Evolutionary conservation across 2,113 vertebrate species (phyloP).

Genomic region (Synodontis membranacea): DNA sequence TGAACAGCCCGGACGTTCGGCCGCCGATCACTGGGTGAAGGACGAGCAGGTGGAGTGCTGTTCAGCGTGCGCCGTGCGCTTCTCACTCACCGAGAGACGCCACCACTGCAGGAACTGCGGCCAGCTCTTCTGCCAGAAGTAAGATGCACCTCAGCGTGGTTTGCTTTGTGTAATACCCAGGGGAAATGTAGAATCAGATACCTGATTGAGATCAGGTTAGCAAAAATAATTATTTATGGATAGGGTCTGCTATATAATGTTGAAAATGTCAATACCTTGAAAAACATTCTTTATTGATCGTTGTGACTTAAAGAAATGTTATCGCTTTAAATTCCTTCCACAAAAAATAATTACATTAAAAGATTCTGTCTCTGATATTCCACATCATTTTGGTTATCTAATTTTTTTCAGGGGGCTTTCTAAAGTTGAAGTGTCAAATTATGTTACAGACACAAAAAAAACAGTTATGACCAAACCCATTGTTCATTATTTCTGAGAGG

Average conservation of each 20-base stretch:
- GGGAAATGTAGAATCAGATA: not conserved
- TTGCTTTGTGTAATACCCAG: not conserved
- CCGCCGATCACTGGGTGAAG: conserved; percentile 98
- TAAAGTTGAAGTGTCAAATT: not conserved
- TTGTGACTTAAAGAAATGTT: too few relatives aligned
- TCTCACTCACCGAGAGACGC: conserved; percentile 92
- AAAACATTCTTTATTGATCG: not conserved
- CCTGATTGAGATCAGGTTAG: not conserved
- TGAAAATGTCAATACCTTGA: not conserved
- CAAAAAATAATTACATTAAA: not conserved
- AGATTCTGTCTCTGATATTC: not conserved
- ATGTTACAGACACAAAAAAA: not conserved
- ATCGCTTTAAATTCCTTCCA: too few relatives aligned
- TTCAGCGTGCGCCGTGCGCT: conserved; percentile 86
- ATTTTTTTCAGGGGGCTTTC: not conserved
- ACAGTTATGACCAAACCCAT: not conserved
- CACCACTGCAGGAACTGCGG: conserved; percentile 98
- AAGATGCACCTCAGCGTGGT: conserved; percentile 59
- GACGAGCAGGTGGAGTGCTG: conserved; percentile 96
- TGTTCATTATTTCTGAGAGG: not conserved
- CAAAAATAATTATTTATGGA: not conserved
- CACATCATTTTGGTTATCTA: not conserved
- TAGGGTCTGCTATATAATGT: not conserved
- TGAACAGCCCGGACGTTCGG: conserved; percentile 91
- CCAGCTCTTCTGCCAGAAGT: conserved; percentile 99